Conservation (phyloP, 2,113 vertebrate genomes). For the Grammomys surdaster region DNA sequence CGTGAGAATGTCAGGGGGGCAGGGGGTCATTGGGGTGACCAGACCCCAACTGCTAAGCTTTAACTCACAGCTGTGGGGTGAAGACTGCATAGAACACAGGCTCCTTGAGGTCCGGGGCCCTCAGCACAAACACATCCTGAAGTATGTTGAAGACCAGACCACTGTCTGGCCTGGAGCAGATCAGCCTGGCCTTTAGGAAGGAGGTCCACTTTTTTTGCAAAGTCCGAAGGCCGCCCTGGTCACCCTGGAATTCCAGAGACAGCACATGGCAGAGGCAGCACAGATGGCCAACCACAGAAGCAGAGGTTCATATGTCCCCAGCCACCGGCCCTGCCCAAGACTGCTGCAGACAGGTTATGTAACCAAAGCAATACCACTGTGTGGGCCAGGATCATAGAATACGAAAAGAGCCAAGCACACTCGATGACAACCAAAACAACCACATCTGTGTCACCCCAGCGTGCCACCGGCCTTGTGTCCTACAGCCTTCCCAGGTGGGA, state of each 20-base stretch:
- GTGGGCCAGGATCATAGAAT: background rate
- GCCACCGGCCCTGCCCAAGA: background rate
- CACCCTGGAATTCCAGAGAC: slow-evolving; percentile 88
- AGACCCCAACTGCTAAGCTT: background rate
- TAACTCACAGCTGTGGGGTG: slow-evolving; percentile 96
- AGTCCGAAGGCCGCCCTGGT: slow-evolving; percentile 95
- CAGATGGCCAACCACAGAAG: accelerated
- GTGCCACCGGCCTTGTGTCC: background rate
- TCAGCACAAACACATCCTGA: slow-evolving; percentile 94
- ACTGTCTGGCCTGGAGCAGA: slow-evolving; percentile 95
- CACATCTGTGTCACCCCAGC: background rate
- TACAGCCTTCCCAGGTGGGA: background rate
- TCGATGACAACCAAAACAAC: background rate
- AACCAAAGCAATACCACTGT: accelerated
- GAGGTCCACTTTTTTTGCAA: slow-evolving; percentile 99
- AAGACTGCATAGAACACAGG: slow-evolving; percentile 96
- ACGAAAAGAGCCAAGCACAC: background rate
- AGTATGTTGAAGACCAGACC: slow-evolving; percentile 98
- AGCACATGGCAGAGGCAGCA: accelerated
- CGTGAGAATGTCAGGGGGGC: accelerated
- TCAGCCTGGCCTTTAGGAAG: slow-evolving; percentile 96
- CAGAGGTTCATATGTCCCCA: background rate
- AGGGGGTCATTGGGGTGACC: accelerated
- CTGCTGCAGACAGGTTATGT: background rate
- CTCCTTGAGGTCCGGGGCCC: slow-evolving; percentile 88